A percentile compares a stretch with the other conserved stretches of the same genome.
phyloP scores from a whole-genome alignment of 2,888 invertebrate genomes.

The Dicranocentrus wangi region DNA sequence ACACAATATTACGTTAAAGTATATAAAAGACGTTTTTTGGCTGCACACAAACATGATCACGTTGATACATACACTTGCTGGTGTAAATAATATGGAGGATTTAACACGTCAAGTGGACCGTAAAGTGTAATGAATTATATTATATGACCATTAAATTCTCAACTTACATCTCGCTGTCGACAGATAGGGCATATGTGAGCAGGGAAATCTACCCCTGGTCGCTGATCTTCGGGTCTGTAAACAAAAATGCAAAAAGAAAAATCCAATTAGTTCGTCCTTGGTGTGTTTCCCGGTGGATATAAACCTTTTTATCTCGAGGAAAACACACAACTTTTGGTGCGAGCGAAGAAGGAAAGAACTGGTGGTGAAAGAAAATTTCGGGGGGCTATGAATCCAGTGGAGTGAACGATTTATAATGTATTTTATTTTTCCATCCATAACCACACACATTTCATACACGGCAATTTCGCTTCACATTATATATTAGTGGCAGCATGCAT shows the following conservation, averaged over 20 bases:
- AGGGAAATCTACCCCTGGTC: constrained; percentile 64
- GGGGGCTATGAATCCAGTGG: too few species aligned
- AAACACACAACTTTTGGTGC: too few species aligned
- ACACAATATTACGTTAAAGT: not conserved
- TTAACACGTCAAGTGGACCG: not conserved
- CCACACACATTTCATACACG: too few species aligned
- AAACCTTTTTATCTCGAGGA: too few species aligned
- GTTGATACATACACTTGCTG: not conserved
- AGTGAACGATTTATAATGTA: too few species aligned
- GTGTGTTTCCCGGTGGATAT: too few species aligned
- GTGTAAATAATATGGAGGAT: not conserved
- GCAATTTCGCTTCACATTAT: too few species aligned
- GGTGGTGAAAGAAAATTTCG: too few species aligned
- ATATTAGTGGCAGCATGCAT: too few species aligned
- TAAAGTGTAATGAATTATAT: too few species aligned
- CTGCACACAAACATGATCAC: not conserved
- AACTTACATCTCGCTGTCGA: constrained; percentile 73
- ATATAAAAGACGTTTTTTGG: not conserved
- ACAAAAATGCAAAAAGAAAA: constrained; percentile 11
- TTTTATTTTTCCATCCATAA: too few species aligned
- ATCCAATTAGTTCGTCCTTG: not conserved
- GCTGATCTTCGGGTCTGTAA: constrained; percentile 71
- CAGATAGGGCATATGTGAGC: constrained; percentile 73
- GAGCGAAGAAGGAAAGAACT: not conserved
- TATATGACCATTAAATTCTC: too few species aligned